Conservation (phyloP, 1,140 invertebrate genomes). For the Homalodisca vitripennis region DNA sequence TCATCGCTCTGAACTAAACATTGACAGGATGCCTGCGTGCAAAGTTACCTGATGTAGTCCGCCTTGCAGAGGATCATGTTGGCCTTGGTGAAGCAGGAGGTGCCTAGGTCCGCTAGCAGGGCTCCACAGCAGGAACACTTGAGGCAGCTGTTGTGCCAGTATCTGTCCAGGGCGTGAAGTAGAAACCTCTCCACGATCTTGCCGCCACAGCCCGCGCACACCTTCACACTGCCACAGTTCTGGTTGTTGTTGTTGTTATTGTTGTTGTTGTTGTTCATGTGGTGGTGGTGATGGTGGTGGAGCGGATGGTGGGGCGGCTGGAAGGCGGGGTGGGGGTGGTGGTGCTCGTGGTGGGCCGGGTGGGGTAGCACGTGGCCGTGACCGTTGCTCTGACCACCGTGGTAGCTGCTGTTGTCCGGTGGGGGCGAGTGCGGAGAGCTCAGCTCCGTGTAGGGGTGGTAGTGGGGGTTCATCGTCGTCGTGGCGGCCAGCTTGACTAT, state of each 20-base stretch:
- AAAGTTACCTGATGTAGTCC: slow-evolving; percentile 93
- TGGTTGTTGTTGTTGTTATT: slow-evolving; percentile 38
- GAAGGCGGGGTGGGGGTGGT: slow-evolving; percentile 35
- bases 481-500: slow-evolving; percentile 43
- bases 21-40: too few relatives aligned
- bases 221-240: slow-evolving; percentile 30
- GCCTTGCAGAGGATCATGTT: slow-evolving; percentile 92
- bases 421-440: slow-evolving; percentile 41
- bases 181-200: slow-evolving; percentile 56
- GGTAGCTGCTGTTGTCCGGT: slow-evolving; percentile 39
- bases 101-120: slow-evolving; percentile 82
- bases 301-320: slow-evolving; percentile 35
- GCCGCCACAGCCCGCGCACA: slow-evolving; percentile 55
- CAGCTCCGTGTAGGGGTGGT: slow-evolving; percentile 44
- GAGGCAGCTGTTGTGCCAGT: slow-evolving; percentile 91
- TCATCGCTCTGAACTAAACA: too few relatives aligned
- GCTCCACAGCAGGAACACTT: slow-evolving; percentile 88
- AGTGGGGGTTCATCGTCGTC: slow-evolving; percentile 45
- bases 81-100: slow-evolving; percentile 85
- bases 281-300: slow-evolving; percentile 39
- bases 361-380: slow-evolving; percentile 21
- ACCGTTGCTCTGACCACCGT: slow-evolving; percentile 30
- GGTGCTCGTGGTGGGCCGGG: slow-evolving; percentile 28
- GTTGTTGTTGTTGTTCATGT: slow-evolving; percentile 38
- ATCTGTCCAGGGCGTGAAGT: slow-evolving; percentile 69